These are phyloP conservation scores for Microtus richardsoni DNA, from an alignment of 2,113 vertebrate genomes.

Conservation along the genomic window DNA sequence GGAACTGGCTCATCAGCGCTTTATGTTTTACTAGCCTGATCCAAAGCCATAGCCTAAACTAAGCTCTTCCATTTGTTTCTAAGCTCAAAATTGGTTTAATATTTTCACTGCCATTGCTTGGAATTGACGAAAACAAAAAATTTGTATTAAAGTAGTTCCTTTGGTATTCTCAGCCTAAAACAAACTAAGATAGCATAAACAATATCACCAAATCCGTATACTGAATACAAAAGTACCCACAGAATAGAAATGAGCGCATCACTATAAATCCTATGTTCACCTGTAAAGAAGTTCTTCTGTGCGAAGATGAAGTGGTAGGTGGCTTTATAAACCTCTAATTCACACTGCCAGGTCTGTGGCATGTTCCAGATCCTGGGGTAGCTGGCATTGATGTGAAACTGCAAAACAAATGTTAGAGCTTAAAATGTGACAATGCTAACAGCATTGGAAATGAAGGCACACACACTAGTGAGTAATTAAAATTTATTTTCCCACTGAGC, in stretches of 20 bases:
- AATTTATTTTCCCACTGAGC: conserved; percentile 74
- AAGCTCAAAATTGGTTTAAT: conserved; percentile 17
- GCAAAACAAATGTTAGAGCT: conserved; percentile 66
- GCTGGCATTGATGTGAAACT: conserved; percentile 98
- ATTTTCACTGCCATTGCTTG: conserved; percentile 27
- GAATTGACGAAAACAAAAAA: conserved; percentile 17
- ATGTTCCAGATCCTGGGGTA: conserved; percentile 98
- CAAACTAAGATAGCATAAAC: background rate
- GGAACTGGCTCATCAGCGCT: background rate
- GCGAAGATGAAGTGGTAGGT: conserved; percentile 99
- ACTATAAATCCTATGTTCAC: conserved; percentile 68
- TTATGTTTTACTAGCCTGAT: background rate
- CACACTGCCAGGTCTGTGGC: conserved; percentile 98
- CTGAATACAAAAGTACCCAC: background rate
- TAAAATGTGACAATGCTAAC: conserved; percentile 46
- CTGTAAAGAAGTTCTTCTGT: conserved; percentile 98
- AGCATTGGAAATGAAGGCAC: conserved; percentile 68
- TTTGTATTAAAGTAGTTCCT: conserved; percentile 17
- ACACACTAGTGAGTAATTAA: conserved; percentile 79
- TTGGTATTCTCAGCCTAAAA: background rate
- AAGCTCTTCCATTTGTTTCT: background rate
- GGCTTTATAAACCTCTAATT: conserved; percentile 98
- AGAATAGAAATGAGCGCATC: background rate
- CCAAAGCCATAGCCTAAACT: background rate
- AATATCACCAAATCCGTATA: background rate